Evolutionary conservation across 2,888 invertebrate species (phyloP).

Genomic region (Agrochola circellaris): DNA sequence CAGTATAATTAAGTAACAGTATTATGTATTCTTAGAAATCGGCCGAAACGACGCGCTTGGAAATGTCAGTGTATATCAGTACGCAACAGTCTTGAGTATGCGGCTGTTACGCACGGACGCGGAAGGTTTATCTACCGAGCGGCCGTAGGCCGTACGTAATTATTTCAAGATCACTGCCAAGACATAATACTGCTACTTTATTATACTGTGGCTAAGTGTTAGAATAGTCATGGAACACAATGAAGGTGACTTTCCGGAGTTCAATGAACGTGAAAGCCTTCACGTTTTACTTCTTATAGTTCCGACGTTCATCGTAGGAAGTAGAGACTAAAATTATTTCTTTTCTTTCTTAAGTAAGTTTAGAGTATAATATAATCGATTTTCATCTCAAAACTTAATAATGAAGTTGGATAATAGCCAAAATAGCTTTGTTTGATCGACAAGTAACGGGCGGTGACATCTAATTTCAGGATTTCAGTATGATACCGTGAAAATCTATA

Average conservation of each 20-base stretch:
- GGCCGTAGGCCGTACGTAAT: no score
- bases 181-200: no score
- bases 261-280: constrained; percentile 17
- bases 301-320: neutral
- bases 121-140: no score
- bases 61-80: no score
- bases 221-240: neutral
- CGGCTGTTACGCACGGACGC: no score
- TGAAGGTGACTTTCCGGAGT: neutral
- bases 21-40: no score
- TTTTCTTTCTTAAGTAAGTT: no score
- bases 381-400: neutral
- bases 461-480: neutral
- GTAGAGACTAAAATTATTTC: neutral
- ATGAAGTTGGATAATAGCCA: neutral
- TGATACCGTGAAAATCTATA: neutral
- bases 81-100: no score
- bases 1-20: no score
- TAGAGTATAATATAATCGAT: neutral
- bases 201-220: no score
- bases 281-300: neutral
- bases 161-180: no score
- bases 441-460: neutral
- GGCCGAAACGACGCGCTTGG: no score
- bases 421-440: neutral